These are phyloP conservation scores for Halesus radiatus DNA, from an alignment of 1,140 invertebrate genomes.

Conservation along the genomic window DNA sequence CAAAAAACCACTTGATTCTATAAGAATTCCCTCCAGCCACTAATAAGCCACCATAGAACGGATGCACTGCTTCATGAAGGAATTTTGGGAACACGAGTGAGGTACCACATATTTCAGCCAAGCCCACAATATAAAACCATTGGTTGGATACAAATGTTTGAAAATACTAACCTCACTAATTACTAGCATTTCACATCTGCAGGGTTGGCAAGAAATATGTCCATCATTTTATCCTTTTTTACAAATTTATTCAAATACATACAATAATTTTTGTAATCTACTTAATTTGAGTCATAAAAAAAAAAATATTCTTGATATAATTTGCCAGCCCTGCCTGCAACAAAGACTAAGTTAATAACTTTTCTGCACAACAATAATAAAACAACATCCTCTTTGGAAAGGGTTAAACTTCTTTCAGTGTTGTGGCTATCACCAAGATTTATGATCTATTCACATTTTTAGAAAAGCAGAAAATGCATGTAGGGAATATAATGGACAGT, in stretches of 20 bases:
- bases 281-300: background rate
- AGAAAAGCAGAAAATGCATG: constrained; percentile 38
- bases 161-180: constrained; percentile 29
- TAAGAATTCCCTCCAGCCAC: constrained; percentile 39
- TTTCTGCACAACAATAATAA: background rate
- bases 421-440: constrained; percentile 47
- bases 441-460: constrained; percentile 43
- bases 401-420: constrained; percentile 24
- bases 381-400: constrained; percentile 3
- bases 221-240: background rate
- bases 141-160: background rate
- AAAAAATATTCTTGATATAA: background rate
- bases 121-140: constrained; percentile 32
- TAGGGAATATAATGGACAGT: constrained; percentile 32
- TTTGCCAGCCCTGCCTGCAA: constrained; percentile 21
- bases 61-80: constrained; percentile 54
- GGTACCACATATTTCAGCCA: constrained; percentile 54
- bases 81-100: constrained; percentile 43
- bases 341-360: background rate
- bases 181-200: background rate
- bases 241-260: too few relatives aligned
- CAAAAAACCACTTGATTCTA: constrained; percentile 48
- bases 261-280: too few relatives aligned
- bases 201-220: constrained; percentile 1
- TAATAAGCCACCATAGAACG: constrained; percentile 45